Conservation (phyloP, 2,113 vertebrate species). For the Lonchura striata region DNA sequence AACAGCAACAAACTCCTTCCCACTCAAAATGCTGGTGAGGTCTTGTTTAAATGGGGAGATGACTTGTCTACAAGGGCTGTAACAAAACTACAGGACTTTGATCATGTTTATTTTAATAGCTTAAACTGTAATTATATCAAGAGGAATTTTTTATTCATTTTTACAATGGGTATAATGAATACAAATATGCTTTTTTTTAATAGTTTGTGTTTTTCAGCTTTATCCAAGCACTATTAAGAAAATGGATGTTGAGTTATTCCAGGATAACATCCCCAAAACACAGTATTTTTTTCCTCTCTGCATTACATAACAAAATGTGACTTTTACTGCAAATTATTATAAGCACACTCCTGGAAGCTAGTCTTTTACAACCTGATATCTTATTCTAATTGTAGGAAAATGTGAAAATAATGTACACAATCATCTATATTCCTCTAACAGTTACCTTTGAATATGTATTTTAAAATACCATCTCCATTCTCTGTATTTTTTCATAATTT, state of each 20-base stretch:
- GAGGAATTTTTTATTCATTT: not conserved
- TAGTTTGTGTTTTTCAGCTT: conserved; percentile 1
- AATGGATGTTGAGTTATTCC: not conserved
- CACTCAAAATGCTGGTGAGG: not conserved
- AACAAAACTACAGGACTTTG: not conserved
- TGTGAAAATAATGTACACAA: not conserved
- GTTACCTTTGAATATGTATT: not conserved
- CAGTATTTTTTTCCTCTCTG: not conserved
- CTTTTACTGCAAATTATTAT: not conserved
- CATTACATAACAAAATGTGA: not conserved
- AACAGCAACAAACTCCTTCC: not conserved
- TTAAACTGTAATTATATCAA: conserved; percentile 9
- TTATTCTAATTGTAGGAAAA: not conserved
- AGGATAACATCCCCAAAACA: not conserved
- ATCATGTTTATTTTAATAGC: conserved; percentile 12
- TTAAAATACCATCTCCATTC: not conserved
- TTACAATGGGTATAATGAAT: not conserved
- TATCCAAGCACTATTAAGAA: not conserved
- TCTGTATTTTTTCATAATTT: not conserved
- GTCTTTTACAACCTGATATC: not conserved
- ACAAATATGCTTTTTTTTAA: not conserved
- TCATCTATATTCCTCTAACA: not conserved
- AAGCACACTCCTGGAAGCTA: not conserved
- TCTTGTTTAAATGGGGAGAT: not conserved
- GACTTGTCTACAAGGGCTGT: not conserved